A percentile compares a stretch with the other conserved stretches of the same genome.
phyloP scores from a whole-genome alignment of 2,113 vertebrate species.

The Empidonax alnorum region DNA sequence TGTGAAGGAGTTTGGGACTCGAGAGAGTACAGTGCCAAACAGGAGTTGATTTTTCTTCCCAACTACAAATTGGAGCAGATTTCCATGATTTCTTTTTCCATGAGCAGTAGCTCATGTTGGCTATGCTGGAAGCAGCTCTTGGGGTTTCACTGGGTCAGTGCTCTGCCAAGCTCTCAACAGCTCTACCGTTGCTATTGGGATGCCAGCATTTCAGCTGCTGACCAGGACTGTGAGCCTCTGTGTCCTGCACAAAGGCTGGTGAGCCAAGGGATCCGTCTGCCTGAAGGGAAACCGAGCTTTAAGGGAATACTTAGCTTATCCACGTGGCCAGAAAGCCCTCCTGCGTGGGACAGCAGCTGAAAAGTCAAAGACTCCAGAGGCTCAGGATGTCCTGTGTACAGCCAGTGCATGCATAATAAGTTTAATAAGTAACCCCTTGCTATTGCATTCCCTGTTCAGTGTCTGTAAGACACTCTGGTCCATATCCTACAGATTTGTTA shows the following conservation, averaged over 20 bases:
- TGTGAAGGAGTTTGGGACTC: neutral
- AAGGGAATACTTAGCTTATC: neutral
- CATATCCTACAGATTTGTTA: neutral
- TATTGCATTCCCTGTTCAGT: neutral
- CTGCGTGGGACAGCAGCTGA: neutral
- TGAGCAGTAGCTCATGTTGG: rapidly evolving
- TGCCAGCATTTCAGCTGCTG: neutral
- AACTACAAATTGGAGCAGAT: neutral
- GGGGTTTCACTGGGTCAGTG: neutral
- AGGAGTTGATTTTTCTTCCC: neutral
- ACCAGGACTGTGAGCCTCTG: neutral
- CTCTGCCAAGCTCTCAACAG: neutral
- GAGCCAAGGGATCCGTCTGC: neutral
- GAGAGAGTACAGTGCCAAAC: neutral
- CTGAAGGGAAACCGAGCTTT: neutral
- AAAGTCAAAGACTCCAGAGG: neutral
- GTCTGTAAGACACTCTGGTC: neutral
- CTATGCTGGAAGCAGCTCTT: neutral
- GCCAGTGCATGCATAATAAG: neutral
- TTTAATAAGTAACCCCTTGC: neutral
- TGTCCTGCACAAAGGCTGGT: neutral
- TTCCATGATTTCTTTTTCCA: neutral
- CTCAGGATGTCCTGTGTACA: neutral
- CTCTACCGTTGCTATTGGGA: neutral
- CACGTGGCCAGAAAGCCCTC: neutral